Evolutionary conservation across 35 echinoderm and acorn worm genomes (phyloP), one percentile per base, ranked within the genome.

Genomic region (Acanthaster planci): DNA sequence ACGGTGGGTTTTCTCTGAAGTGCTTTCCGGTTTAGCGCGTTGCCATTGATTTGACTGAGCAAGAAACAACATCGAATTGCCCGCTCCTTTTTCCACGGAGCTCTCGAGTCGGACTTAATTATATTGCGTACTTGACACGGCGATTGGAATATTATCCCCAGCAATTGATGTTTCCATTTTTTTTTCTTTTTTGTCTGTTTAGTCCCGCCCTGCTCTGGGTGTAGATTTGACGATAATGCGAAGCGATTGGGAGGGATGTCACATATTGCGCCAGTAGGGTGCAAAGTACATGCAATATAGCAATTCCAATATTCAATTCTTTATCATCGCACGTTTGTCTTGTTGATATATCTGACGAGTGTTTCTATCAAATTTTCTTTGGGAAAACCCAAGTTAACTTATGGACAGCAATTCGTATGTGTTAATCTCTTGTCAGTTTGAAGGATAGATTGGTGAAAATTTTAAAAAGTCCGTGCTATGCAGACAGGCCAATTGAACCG

Each of bases 101-200:
- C 64, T 72, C 64, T 31, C 64, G 26, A 72, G 64, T 72, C 64
- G 34, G 64, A 72, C 64, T 72, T 72, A 72, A 72, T 72, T 72
- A 72, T 72, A 72, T 72, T 72, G 64, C 64, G 64, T 72, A 72
- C 64, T 72, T 72, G 64, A 72, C 64, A 72, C 64, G 64, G 26
- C 64, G 26, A 72, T 72, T 72, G 64, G 64, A 72, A 72, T 72
- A 72, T 72, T 72, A 72, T 72, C 64, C 64, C 9, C 64, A 35
- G 64, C 64, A 72, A 72, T 72, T 72, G 64, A 72, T 72, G 64
- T 72, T 72, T 72, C 64, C 64, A 72, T 72, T 72, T 72, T 72
- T 34, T 26, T 30, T 60, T 19, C 30, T 34, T 72, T 72, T 15
- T 72, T 72, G n/a, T 22, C 15, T 72, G 23, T 72, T 34, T 21